Evolutionary conservation across 2,113 vertebrate species (phyloP).

Genomic region (Gorsachius goisagi): DNA sequence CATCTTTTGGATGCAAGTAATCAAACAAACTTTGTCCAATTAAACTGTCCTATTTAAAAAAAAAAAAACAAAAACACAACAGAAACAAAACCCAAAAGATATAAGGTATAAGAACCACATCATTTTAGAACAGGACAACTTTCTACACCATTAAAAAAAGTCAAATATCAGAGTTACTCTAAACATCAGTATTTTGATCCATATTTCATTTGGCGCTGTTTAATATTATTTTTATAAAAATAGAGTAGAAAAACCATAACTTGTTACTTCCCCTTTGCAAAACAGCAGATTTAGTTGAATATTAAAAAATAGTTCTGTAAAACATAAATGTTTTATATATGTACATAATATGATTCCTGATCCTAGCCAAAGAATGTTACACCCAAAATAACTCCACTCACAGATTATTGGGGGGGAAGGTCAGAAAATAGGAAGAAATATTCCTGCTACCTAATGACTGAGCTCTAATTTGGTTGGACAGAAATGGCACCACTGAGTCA

Average conservation of each 20-base stretch:
- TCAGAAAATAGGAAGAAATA: background rate
- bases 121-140: background rate
- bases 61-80: background rate
- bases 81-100: background rate
- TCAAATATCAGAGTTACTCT: background rate
- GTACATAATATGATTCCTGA: background rate
- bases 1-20: conserved; percentile 91
- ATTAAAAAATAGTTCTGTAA: background rate
- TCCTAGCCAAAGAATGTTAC: background rate
- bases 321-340: background rate
- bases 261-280: background rate
- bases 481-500: background rate
- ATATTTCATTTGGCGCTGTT: background rate
- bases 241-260: background rate
- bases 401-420: background rate
- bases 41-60: conserved; percentile 78
- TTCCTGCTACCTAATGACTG: background rate
- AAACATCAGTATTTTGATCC: background rate
- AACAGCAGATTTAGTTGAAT: background rate
- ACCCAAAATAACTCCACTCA: background rate
- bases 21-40: conserved; percentile 92
- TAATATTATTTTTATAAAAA: background rate
- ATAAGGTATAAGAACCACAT: background rate
- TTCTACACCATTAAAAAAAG: background rate
- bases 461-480: background rate